Conservation (phyloP, 2,113 vertebrate species). For the Piprites chloris region DNA sequence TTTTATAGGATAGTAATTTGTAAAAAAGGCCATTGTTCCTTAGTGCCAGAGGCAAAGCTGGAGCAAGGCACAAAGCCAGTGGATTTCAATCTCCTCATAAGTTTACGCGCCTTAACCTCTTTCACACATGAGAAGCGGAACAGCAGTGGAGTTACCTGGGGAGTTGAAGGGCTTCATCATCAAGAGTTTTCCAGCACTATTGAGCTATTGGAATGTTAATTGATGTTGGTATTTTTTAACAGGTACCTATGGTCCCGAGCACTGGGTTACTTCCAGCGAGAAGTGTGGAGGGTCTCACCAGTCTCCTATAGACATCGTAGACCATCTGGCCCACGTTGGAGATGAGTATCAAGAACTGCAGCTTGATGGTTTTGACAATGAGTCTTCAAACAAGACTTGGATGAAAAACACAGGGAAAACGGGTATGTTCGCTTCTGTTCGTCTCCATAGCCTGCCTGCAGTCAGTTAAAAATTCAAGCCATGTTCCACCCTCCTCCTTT, state of each 20-base stretch:
- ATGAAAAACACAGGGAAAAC: constrained; percentile 99
- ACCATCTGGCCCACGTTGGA: constrained; percentile 82
- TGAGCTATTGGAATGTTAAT: neutral
- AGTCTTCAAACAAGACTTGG: constrained; percentile 96
- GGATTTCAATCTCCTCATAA: neutral
- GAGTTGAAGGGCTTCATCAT: neutral
- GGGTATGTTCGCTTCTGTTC: constrained; percentile 69
- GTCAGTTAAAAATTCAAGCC: constrained; percentile 38
- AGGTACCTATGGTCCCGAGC: constrained; percentile 91
- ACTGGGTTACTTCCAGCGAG: constrained; percentile 86
- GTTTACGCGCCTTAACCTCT: neutral
- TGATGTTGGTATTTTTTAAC: constrained; percentile 7
- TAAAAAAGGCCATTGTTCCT: neutral
- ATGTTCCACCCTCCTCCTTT: neutral
- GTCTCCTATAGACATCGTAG: constrained; percentile 90
- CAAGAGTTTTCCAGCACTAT: neutral
- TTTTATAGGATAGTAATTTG: neutral
- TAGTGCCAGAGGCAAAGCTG: constrained; percentile 32
- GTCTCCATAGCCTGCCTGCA: neutral
- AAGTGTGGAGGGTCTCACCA: constrained; percentile 88
- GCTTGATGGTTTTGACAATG: constrained; percentile 88
- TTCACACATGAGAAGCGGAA: neutral
- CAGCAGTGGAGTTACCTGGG: neutral
- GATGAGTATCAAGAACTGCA: constrained; percentile 88
- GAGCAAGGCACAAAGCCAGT: neutral